phyloP scores from a whole-genome alignment of 2,888 invertebrate genomes.

The Microplitis deprimator region DNA sequence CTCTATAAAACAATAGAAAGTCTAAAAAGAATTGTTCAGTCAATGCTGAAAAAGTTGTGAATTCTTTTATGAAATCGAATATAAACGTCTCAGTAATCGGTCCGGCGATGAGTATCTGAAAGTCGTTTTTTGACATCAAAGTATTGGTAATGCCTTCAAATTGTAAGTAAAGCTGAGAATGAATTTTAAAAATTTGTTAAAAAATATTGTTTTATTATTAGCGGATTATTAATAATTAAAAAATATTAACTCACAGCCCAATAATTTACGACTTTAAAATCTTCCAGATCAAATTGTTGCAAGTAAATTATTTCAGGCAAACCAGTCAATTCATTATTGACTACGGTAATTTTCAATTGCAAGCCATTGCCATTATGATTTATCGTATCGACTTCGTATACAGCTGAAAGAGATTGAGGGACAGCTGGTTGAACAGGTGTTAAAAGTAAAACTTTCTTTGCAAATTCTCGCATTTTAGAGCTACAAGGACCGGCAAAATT shows the following conservation, averaged over 20 bases:
- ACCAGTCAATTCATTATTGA: background rate
- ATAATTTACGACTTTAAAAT: background rate
- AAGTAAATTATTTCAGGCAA: background rate
- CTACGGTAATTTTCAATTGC: background rate
- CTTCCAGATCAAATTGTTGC: background rate
- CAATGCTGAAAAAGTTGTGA: background rate
- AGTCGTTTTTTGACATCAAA: background rate
- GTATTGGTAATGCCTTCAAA: background rate
- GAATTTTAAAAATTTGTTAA: too few species aligned
- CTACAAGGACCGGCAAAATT: conserved; percentile 70
- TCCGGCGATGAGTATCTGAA: background rate
- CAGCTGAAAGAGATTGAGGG: background rate
- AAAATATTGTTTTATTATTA: too few species aligned
- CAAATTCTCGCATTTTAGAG: conserved; percentile 54
- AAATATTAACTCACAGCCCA: background rate
- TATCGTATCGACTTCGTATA: background rate
- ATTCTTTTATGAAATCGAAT: background rate
- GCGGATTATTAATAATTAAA: too few species aligned
- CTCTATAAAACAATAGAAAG: background rate
- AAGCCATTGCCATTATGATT: background rate
- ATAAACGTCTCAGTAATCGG: background rate
- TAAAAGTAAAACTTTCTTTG: background rate
- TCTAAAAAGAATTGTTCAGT: background rate
- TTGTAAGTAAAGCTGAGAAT: background rate
- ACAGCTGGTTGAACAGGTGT: background rate